These are phyloP conservation scores for Serripes groenlandicus DNA, from an alignment of 2,888 invertebrate species.

Conservation along the genomic window DNA sequence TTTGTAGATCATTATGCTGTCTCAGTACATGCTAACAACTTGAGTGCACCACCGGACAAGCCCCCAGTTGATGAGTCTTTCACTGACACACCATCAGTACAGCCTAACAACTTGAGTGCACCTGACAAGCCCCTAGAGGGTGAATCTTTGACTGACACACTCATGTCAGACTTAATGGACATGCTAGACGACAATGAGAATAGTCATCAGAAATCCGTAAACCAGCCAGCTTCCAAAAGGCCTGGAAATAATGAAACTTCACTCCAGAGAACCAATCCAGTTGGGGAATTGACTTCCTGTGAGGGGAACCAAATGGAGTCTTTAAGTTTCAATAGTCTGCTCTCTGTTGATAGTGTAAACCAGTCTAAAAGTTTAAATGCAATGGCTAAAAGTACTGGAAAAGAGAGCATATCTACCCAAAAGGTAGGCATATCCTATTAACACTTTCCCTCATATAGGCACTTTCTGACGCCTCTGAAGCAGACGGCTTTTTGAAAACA, in stretches of 20 bases:
- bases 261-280: background rate
- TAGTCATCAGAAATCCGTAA: background rate
- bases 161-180: background rate
- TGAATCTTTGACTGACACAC: background rate
- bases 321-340: slow-evolving; percentile 2
- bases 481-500: no score
- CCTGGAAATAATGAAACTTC: background rate
- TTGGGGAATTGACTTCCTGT: background rate
- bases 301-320: background rate
- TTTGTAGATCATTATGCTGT: slow-evolving; percentile 20
- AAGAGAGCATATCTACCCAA: background rate
- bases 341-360: background rate
- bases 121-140: background rate
- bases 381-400: background rate
- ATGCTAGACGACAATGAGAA: slow-evolving; percentile 10
- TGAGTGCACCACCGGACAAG: slow-evolving; percentile 27
- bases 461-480: no score
- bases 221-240: background rate
- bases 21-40: slow-evolving; percentile 16
- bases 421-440: background rate
- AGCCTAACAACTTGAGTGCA: slow-evolving; percentile 37
- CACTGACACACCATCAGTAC: background rate
- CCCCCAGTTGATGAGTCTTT: background rate
- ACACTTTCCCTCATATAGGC: background rate
- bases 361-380: background rate